A percentile compares a stretch with the other conserved stretches of the same genome.
Conservation (phyloP, 2,888 invertebrate genomes). For the Sussaba pulchella region DNA sequence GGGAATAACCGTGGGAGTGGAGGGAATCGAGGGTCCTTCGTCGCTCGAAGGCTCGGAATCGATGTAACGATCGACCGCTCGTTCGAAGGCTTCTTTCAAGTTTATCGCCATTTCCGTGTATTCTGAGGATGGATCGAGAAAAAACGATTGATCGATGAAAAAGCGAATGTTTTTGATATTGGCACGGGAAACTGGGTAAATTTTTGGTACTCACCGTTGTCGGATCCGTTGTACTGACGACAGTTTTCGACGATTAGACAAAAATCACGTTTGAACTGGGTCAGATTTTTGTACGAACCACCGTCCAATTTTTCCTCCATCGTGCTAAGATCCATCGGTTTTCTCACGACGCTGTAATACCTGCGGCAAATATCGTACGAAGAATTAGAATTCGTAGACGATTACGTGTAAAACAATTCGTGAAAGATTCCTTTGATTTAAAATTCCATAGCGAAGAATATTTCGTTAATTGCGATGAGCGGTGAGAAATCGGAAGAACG, state of each 20-base stretch:
- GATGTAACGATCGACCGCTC: constrained; percentile 92
- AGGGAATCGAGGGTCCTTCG: constrained; percentile 81
- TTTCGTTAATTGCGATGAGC: too few relatives aligned
- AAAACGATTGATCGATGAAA: constrained; percentile 41
- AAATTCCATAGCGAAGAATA: too few relatives aligned
- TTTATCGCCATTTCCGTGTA: constrained; percentile 95
- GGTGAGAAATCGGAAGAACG: too few relatives aligned
- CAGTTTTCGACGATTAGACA: constrained; percentile 97
- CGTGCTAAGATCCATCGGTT: constrained; percentile 94
- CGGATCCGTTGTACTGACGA: constrained; percentile 95
- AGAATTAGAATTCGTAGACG: not conserved
- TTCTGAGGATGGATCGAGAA: constrained; percentile 86
- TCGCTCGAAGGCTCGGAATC: constrained; percentile 93
- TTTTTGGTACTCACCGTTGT: constrained; percentile 89
- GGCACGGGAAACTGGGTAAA: too few relatives aligned
- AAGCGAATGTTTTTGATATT: not conserved
- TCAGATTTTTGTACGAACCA: constrained; percentile 91
- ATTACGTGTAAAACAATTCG: too few relatives aligned
- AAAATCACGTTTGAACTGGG: constrained; percentile 94
- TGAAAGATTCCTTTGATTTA: too few relatives aligned
- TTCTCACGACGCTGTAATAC: constrained; percentile 87
- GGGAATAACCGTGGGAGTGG: constrained; percentile 70
- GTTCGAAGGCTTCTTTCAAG: constrained; percentile 92
- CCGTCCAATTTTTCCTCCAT: constrained; percentile 95
- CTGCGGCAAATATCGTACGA: constrained; percentile 68